phyloP scores from a whole-genome alignment of 1,140 invertebrate species.

The Holcopasites calliopsidis region DNA sequence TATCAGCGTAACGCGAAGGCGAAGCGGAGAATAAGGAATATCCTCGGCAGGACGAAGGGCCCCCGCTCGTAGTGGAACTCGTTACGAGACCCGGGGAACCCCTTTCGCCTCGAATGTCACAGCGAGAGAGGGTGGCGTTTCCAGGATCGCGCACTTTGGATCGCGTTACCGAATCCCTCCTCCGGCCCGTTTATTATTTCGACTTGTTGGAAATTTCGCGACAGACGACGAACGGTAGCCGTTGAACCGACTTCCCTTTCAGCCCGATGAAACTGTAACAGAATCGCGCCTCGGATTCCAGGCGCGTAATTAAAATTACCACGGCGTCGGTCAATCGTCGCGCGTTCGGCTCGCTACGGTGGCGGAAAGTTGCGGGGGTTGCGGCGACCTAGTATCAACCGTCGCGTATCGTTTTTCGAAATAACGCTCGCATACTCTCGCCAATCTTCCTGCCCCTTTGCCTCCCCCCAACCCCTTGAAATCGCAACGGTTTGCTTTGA shows the following conservation, averaged over 20 bases:
- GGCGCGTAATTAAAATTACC: conserved; percentile 41
- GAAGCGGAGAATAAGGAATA: conserved; percentile 5
- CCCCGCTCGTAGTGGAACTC: conserved; percentile 35
- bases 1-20: not conserved
- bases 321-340: conserved; percentile 25
- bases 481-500: conserved; percentile 75
- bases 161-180: conserved; percentile 59
- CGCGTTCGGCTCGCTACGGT: not conserved
- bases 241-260: not conserved
- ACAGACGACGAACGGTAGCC: not conserved
- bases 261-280: conserved; percentile 55
- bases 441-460: conserved; percentile 67
- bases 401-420: conserved; percentile 35
- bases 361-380: too few species aligned
- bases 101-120: conserved; percentile 69
- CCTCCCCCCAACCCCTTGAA: conserved; percentile 70
- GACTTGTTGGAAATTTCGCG: conserved; percentile 50
- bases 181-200: conserved; percentile 67
- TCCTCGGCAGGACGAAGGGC: conserved; percentile 27
- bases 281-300: conserved; percentile 52
- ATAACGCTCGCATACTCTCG: conserved; percentile 69
- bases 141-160: conserved; percentile 50
- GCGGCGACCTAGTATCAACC: too few species aligned
- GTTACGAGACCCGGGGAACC: conserved; percentile 53
- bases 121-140: conserved; percentile 44